Base-by-base conservation (phyloP, 2,888 invertebrate species). In the Euphydryas editha region DNA sequence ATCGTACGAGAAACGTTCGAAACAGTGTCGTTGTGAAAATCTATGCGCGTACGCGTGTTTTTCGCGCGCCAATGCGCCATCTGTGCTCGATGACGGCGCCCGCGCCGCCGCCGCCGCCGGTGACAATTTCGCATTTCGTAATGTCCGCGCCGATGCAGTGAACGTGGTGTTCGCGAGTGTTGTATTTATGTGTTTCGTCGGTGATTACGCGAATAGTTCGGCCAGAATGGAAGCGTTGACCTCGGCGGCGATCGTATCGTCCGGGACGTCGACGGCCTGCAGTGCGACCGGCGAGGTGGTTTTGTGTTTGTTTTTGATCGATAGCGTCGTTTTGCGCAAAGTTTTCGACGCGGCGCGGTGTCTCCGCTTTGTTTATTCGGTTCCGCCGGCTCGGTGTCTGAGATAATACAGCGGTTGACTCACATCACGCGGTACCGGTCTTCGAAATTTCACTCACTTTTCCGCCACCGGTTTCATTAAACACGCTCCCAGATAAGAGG, bases 1-100 rank as follows among this genome's bases (percentile, higher is more conserved):
- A 74, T 75, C 78, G 74, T 81, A 62, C 65, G 68, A 81, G 78
- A 80, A 76, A 74, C 79, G 74, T 71, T 73, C 77, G 79, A 80
- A 84, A 81, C 88, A 91, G 89, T 90, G 88, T 84, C 87, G 80
- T 81, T 80, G 87, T 83, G 88, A 82, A 83, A 84, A 86, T 81
- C 81, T 79, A 71, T 81, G 84, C 84, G 90, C 83, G 82, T 78
- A 81, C 90, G 88, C 91, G 91, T 85, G 84, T 87, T 81, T 79
- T 82, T 81, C 79, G 82, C 81, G 77, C 73, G 70, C 72, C 72
- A 70, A 78, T 78, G 75, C 77, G 63, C 68, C 66, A 61, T 68
- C 65, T 59, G 70, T 69, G 68, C 67, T 67, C 69, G 68, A 67
- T 30, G 30, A 62, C 47, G 57, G 46, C 36, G 67, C 56, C 75